These are phyloP conservation scores for Lithophane leautieri DNA, from an alignment of 2,888 invertebrate genomes.

Conservation along the genomic window DNA sequence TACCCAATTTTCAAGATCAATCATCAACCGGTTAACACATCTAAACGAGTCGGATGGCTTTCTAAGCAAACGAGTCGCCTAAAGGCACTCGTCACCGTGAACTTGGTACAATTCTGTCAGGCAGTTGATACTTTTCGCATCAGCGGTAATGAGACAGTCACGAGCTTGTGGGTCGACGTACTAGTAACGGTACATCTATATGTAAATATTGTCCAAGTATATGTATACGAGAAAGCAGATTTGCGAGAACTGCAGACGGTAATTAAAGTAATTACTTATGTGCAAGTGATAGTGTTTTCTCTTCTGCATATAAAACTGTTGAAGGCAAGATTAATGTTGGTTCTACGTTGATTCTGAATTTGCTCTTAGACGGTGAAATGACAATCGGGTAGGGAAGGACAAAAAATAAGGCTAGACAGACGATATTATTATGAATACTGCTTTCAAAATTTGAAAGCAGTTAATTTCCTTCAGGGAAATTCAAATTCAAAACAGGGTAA, in stretches of 20 bases:
- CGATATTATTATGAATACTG: background rate
- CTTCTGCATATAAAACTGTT: background rate
- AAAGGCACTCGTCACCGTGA: slow-evolving; percentile 66
- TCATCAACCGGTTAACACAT: slow-evolving; percentile 29
- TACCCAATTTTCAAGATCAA: slow-evolving; percentile 52
- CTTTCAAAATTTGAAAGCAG: background rate
- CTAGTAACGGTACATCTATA: slow-evolving; percentile 71
- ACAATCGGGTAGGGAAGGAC: background rate
- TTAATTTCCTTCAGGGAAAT: no score
- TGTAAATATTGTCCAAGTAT: slow-evolving; percentile 57
- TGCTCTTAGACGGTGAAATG: background rate
- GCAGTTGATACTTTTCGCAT: slow-evolving; percentile 65
- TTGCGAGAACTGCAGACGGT: slow-evolving; percentile 13
- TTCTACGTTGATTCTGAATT: background rate
- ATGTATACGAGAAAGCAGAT: slow-evolving; percentile 47
- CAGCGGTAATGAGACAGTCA: slow-evolving; percentile 75
- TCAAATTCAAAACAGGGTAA: background rate
- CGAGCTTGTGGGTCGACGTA: slow-evolving; percentile 76
- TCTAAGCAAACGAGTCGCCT: slow-evolving; percentile 52
- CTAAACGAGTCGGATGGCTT: slow-evolving; percentile 49
- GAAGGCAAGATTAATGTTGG: background rate
- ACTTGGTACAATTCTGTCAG: slow-evolving; percentile 66
- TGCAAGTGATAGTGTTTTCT: slow-evolving; percentile 20
- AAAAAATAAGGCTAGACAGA: background rate
- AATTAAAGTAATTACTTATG: slow-evolving; percentile 23